Conservation (phyloP, 2,797 vertebrate genomes). For the Pipistrellus pygmaeus region DNA sequence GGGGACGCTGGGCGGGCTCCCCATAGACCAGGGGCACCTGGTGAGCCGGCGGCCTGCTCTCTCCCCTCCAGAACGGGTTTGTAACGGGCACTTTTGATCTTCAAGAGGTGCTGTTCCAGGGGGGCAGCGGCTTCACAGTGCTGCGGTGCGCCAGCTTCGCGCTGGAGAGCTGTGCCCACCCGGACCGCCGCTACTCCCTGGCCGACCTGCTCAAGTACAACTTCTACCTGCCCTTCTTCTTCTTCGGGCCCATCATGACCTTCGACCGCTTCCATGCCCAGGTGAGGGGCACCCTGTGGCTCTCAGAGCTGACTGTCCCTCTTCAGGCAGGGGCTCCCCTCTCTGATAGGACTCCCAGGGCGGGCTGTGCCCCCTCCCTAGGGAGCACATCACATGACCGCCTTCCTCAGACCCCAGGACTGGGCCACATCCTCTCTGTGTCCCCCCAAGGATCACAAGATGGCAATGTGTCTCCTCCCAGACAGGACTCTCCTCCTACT, state of each 20-base stretch:
- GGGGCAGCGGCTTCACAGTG: constrained; percentile 95
- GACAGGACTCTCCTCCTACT: neutral
- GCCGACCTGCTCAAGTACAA: constrained; percentile 98
- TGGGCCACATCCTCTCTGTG: too few species aligned
- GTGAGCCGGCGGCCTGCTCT: constrained; percentile 68
- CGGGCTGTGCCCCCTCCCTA: neutral
- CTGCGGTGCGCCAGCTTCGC: constrained; percentile 98
- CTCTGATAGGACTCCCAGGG: neutral
- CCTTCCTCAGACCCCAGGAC: neutral
- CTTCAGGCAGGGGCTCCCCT: neutral
- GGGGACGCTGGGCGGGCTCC: neutral
- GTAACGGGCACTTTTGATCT: constrained; percentile 94
- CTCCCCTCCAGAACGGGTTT: constrained; percentile 90
- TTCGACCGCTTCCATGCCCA: constrained; percentile 95
- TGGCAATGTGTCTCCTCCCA: neutral
- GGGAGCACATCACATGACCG: neutral
- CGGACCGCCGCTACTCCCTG: constrained; percentile 94
- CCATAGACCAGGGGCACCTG: neutral
- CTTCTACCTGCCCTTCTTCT: constrained; percentile 99
- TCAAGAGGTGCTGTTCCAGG: constrained; percentile 95
- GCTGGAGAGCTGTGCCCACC: constrained; percentile 93
- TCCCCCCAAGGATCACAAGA: neutral
- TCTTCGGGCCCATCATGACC: constrained; percentile 98
- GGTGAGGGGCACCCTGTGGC: constrained; percentile 85
- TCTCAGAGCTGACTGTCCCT: neutral